These are phyloP conservation scores for Peromyscus leucopus DNA, from an alignment of 2,113 vertebrate genomes.

Conservation along the genomic window DNA sequence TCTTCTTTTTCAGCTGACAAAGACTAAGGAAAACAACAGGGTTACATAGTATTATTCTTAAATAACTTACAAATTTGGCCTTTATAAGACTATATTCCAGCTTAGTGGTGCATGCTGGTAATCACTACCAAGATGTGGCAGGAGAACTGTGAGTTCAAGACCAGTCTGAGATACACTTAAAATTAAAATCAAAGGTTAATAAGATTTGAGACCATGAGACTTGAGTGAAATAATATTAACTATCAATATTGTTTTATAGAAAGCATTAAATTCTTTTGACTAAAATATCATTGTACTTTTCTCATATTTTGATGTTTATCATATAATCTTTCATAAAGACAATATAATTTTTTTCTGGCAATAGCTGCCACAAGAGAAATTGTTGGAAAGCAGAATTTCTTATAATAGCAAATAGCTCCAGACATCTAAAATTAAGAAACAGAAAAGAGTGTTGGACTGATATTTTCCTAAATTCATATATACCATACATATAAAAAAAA, in stretches of 20 bases:
- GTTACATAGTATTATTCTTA: neutral
- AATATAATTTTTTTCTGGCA: neutral
- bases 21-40: neutral
- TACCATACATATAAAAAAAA: neutral
- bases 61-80: neutral
- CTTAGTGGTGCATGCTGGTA: neutral
- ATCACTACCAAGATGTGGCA: neutral
- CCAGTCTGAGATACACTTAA: neutral
- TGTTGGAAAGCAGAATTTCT: neutral
- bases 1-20: neutral
- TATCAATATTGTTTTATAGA: neutral
- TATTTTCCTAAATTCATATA: neutral
- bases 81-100: neutral
- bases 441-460: neutral
- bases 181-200: neutral
- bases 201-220: neutral
- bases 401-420: neutral
- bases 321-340: neutral
- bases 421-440: neutral
- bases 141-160: neutral
- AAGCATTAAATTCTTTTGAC: neutral
- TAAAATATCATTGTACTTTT: neutral
- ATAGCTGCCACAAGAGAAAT: neutral
- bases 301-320: neutral
- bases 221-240: conserved; percentile 8